Conservation (phyloP, 2,888 invertebrate species). For the Lamellibrachia columna region DNA sequence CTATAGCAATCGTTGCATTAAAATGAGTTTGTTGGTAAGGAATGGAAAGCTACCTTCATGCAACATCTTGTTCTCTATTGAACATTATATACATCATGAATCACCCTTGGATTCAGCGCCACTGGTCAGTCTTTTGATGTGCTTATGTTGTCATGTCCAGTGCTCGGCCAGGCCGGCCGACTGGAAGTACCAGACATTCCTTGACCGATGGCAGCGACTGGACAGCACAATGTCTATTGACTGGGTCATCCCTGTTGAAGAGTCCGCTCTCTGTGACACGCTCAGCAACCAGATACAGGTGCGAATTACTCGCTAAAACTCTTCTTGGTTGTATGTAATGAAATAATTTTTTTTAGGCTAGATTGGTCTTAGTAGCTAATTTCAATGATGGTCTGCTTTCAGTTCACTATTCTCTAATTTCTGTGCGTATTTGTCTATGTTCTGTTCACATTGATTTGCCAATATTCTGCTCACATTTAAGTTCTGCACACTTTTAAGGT, state of each 20-base stretch:
- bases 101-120: too few relatives aligned
- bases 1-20: too few relatives aligned
- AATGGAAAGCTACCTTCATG: neutral
- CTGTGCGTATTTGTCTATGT: too few relatives aligned
- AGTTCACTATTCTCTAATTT: neutral
- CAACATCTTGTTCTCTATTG: neutral
- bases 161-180: slow-evolving; percentile 19
- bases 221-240: slow-evolving; percentile 82
- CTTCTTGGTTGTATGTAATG: too few relatives aligned
- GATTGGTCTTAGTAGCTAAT: slow-evolving; percentile 22
- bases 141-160: neutral
- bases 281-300: slow-evolving; percentile 79
- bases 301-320: slow-evolving; percentile 37
- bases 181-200: slow-evolving; percentile 26
- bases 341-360: too few relatives aligned
- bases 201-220: slow-evolving; percentile 76
- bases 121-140: too few relatives aligned
- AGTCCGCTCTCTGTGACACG: slow-evolving; percentile 70
- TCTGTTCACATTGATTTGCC: too few relatives aligned
- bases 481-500: too few relatives aligned
- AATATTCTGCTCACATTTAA: too few relatives aligned
- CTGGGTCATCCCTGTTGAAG: slow-evolving; percentile 76
- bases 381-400: neutral
- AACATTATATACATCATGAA: neutral
- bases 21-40: neutral